Conservation (phyloP, 2,888 invertebrate species). For the Listrodromus nycthemerus region DNA sequence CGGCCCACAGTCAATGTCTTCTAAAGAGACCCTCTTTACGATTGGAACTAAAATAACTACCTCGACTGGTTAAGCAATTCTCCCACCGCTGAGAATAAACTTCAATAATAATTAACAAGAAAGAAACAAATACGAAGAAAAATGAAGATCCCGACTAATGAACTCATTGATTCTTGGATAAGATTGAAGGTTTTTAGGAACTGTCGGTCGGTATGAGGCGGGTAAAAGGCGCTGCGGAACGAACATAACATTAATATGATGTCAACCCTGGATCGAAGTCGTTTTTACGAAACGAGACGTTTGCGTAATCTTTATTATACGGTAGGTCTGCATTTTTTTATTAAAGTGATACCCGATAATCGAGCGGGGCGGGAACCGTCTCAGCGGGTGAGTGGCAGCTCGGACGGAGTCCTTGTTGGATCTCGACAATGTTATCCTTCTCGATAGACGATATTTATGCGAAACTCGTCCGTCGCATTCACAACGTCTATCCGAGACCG, state of each 20-base stretch:
- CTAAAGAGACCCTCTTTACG: conserved; percentile 24
- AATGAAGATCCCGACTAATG: background rate
- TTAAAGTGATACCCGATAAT: background rate
- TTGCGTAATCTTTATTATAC: conserved; percentile 25
- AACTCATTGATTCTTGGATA: background rate
- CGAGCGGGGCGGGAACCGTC: background rate
- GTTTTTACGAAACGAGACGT: conserved; percentile 18
- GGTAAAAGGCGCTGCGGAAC: background rate
- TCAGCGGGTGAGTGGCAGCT: background rate
- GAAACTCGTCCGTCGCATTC: conserved; percentile 13
- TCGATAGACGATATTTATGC: background rate
- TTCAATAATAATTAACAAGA: background rate
- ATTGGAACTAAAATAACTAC: conserved; percentile 15
- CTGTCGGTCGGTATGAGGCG: background rate
- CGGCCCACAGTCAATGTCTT: background rate
- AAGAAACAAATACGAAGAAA: background rate
- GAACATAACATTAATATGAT: background rate
- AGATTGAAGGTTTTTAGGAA: background rate
- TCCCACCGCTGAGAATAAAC: background rate
- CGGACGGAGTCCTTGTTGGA: background rate
- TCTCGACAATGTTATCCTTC: background rate
- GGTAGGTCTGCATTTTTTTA: conserved; percentile 25
- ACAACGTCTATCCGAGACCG: background rate
- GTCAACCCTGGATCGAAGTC: conserved; percentile 7
- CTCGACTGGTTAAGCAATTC: conserved; percentile 27